A percentile compares a stretch with the other conserved stretches of the same genome.
Evolutionary conservation across 2,113 vertebrate species (phyloP).

Genomic region (Irena cyanogastra): DNA sequence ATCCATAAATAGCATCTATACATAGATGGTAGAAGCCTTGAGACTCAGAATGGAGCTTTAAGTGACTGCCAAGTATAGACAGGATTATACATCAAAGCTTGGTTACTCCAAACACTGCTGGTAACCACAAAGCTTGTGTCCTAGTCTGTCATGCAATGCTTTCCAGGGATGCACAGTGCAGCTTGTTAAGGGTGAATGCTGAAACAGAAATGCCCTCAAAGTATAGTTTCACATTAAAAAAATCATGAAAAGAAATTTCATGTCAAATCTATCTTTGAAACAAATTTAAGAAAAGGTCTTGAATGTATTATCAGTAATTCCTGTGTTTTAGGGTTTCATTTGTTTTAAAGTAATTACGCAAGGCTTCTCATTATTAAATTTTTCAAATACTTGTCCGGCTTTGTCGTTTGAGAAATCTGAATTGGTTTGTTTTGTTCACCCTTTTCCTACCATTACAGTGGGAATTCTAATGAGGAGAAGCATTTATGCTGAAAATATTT

Average conservation of each 20-base stretch:
- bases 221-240: neutral
- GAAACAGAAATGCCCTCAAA: neutral
- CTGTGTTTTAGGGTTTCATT: neutral
- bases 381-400: neutral
- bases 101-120: neutral
- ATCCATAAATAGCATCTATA: neutral
- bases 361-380: neutral
- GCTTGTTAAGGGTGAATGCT: neutral
- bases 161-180: neutral
- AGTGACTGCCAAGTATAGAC: constrained; percentile 39
- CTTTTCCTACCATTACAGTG: neutral
- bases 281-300: neutral
- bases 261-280: constrained; percentile 7
- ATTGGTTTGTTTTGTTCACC: neutral
- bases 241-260: neutral
- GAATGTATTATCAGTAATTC: neutral
- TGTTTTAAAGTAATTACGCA: neutral
- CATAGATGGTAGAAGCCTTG: neutral
- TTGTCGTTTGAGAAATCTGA: neutral
- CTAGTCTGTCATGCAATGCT: neutral
- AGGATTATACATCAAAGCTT: constrained; percentile 17
- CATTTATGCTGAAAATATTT: neutral
- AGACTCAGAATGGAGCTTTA: neutral
- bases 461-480: neutral
- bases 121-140: neutral